Conservation (phyloP, 2,888 invertebrate genomes). For the Drosophila pseudotalamancana region DNA sequence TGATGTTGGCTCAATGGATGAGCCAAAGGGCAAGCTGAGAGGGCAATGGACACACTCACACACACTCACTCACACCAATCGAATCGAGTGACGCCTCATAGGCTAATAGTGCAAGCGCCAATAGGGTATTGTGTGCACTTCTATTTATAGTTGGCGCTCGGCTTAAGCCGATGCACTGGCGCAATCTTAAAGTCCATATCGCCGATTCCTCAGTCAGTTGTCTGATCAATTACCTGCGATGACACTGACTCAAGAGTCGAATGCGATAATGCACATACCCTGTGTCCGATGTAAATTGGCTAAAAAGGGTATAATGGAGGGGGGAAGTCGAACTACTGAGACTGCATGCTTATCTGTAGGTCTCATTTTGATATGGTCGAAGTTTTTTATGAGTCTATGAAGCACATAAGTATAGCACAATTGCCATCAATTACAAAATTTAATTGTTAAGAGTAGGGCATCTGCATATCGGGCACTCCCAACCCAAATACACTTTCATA, state of each 20-base stretch:
- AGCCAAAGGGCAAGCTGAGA: conserved; percentile 20
- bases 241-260: conserved; percentile 14
- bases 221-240: conserved; percentile 69
- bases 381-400: too few relatives aligned
- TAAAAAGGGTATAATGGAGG: too few relatives aligned
- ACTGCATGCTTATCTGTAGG: too few relatives aligned
- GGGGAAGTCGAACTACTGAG: too few relatives aligned
- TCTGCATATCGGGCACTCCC: not conserved
- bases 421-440: too few relatives aligned
- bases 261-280: conserved; percentile 40
- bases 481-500: not conserved
- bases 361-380: too few relatives aligned
- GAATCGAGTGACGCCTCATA: conserved; percentile 28
- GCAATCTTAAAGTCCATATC: conserved; percentile 26
- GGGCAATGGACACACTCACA: conserved; percentile 3
- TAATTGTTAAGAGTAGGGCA: not conserved
- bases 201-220: conserved; percentile 43
- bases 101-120: not conserved
- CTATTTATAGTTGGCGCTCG: conserved; percentile 55
- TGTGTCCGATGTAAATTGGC: not conserved
- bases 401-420: too few relatives aligned
- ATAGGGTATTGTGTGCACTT: conserved; percentile 4
- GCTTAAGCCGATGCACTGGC: conserved; percentile 2
- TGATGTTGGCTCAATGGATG: conserved; percentile 59
- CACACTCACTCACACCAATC: conserved; percentile 30